Base-by-base conservation (phyloP, 2,888 invertebrate genomes). In the Pollenia angustigena region DNA sequence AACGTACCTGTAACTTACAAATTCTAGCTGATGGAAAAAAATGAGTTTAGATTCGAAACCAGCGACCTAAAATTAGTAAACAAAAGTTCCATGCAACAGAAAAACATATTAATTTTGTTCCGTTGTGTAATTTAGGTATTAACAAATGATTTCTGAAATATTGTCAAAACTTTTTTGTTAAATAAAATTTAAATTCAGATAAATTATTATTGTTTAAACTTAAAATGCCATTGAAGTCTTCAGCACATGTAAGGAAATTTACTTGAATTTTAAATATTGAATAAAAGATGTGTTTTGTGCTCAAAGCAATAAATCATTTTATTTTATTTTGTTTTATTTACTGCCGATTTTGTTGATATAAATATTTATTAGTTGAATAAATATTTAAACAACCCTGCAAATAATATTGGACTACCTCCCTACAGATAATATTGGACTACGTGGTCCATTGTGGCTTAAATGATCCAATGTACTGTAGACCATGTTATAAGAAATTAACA, bases 351-450 rank as follows among this genome's bases (percentile, higher is more conserved):
- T 50, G 23, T 68, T 52, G n/a, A 40, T 10, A 52, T 40, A 50
- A 69, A 50, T 69, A 50, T 69, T 69, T 69, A 52, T 69, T 52
- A 68, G 66, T 48, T 48, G 10, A 50, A 68, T 32, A 68, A 68
- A 68, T 48, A 68, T 68, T 68, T 48, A 68, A 68, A 50, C 48
- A 48, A n/a, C n/a, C n/a, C n/a, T n/a, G n/a, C n/a, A n/a, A n/a
- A n/a, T n/a, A n/a, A n/a, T n/a, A n/a, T n/a, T n/a, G n/a, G n/a
- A n/a, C n/a, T n/a, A n/a, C n/a, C n/a, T n/a, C n/a, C n/a, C n/a
- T n/a, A n/a, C n/a, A n/a, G n/a, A n/a, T n/a, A n/a, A n/a, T n/a
- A n/a, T n/a, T n/a, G n/a, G n/a, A n/a, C n/a, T n/a, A n/a, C n/a
- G n/a, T n/a, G n/a, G n/a, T n/a, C n/a, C n/a, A n/a, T n/a, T n/a